Evolutionary conservation across 2,888 invertebrate species (phyloP), one percentile per base, ranked within the genome.

Genomic region (Trisateles emortualis): DNA sequence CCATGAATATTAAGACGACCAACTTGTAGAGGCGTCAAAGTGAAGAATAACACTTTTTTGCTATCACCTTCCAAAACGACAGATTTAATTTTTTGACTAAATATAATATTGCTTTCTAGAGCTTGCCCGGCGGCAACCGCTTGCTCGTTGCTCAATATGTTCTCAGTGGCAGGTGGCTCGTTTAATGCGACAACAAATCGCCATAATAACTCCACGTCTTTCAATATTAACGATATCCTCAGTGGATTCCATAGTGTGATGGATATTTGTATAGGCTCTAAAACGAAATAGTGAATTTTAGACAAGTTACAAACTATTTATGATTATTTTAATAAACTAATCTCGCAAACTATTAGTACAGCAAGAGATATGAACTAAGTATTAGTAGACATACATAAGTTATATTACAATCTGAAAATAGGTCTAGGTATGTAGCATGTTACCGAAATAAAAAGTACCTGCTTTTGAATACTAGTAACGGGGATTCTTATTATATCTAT

Each of bases 241-340:
- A 97, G 85, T 0, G 96, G 96, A 87, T 98, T 98, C 64, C 94
- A 93, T 60, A 98, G 90, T 46, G 95, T 94, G 19, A 98, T 92
- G 33, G 96, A 95, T 47, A 98, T 93, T 83, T 96, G 96, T 47
- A 98, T 95, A 0, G 96, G 96, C 83, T 98, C 98, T 95, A 86
- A 60, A 73, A 75, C 10, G 13, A 50, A 26, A 26, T 26, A 19
- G 10, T 38, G 10, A 38, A 3, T 14, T 14, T 35, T 13, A 14
- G 3, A n/a, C n/a, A n/a, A n/a, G n/a, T n/a, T n/a, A n/a, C n/a
- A n/a, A n/a, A n/a, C n/a, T n/a, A n/a, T n/a, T n/a, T n/a, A n/a
- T 14, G 9, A 35, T 6, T 13, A 35, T 5, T 35, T 5, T 5
- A 24, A 3, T 33, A 13, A 38, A 49, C n/a, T n/a, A n/a, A n/a